Conservation (phyloP, 2,888 invertebrate species). For the Diadegma fenestrale region DNA sequence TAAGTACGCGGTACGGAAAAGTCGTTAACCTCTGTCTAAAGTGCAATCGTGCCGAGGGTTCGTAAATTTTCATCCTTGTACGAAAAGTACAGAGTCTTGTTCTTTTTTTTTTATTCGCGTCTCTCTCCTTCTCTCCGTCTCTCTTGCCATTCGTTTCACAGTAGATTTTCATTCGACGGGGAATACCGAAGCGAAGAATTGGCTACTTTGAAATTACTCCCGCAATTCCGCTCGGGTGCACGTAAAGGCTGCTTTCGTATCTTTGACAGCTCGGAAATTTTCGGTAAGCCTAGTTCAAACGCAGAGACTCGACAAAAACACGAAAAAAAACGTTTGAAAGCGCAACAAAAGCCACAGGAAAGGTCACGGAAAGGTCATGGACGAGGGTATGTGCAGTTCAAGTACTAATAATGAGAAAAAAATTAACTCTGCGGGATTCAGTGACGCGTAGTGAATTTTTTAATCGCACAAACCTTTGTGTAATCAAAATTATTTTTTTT, state of each 20-base stretch:
- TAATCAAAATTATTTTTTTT: not conserved
- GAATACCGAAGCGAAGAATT: constrained; percentile 54
- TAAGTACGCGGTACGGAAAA: constrained; percentile 53
- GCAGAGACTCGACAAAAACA: constrained; percentile 7
- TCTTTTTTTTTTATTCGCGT: not conserved
- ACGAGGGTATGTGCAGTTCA: not conserved
- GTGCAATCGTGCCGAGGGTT: constrained; percentile 59
- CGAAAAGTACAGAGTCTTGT: constrained; percentile 45
- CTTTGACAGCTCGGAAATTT: constrained; percentile 53
- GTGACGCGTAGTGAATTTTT: not conserved
- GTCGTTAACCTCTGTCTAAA: constrained; percentile 60
- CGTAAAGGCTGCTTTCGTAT: constrained; percentile 46
- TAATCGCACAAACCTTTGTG: not conserved
- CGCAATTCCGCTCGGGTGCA: constrained; percentile 41
- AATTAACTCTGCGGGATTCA: not conserved
- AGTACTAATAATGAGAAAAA: not conserved
- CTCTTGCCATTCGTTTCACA: constrained; percentile 20
- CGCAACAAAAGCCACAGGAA: not conserved
- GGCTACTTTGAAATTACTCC: constrained; percentile 56
- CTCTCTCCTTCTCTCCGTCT: constrained; percentile 15
- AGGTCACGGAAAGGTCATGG: not conserved
- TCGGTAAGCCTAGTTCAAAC: constrained; percentile 20
- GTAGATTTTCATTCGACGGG: constrained; percentile 51
- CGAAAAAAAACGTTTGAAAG: not conserved
- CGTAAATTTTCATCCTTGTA: constrained; percentile 54